Evolutionary conservation across 2,797 vertebrate species (phyloP).

Genomic region (Poecilia gillii): DNA sequence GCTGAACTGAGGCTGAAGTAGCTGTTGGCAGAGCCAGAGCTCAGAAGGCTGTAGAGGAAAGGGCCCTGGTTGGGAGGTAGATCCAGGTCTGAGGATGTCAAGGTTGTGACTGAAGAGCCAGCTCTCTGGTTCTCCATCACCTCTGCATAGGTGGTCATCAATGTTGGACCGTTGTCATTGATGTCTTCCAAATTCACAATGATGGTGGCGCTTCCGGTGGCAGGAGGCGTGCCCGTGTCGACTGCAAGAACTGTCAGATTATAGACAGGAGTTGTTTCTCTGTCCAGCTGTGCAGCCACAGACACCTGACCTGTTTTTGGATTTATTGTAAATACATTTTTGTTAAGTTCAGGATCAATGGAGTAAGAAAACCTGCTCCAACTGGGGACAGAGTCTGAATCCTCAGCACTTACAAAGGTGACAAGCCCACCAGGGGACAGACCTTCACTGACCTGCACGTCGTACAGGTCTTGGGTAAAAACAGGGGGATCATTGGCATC

Average conservation of each 20-base stretch:
- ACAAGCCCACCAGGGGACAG: conserved; percentile 91
- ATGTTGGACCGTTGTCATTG: conserved; percentile 94
- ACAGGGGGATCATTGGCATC: conserved; percentile 97
- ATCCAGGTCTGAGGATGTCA: conserved; percentile 90
- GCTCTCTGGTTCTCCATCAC: conserved; percentile 93
- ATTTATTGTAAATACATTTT: conserved; percentile 91
- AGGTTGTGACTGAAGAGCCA: conserved; percentile 86
- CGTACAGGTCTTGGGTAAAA: conserved; percentile 90
- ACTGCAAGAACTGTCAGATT: conserved; percentile 92
- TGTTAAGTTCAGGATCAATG: conserved; percentile 86
- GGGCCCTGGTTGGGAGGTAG: conserved; percentile 96
- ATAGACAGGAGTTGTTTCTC: conserved; percentile 90
- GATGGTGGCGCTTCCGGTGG: conserved; percentile 90
- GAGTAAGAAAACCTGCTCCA: conserved; percentile 98
- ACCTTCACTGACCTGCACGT: conserved; percentile 92
- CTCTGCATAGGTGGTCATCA: conserved; percentile 85
- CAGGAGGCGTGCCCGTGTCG: conserved; percentile 89
- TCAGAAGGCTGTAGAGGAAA: conserved; percentile 90
- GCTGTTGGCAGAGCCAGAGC: conserved; percentile 87
- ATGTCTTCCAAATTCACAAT: conserved; percentile 95
- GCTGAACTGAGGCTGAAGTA: conserved; percentile 91
- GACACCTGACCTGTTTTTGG: conserved; percentile 95
- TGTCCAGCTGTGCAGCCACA: conserved; percentile 90
- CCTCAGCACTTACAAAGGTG: conserved; percentile 94
- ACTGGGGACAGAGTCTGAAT: conserved; percentile 96